Conservation (phyloP, 2,797 vertebrate species). For the Neoniphon sammara region DNA sequence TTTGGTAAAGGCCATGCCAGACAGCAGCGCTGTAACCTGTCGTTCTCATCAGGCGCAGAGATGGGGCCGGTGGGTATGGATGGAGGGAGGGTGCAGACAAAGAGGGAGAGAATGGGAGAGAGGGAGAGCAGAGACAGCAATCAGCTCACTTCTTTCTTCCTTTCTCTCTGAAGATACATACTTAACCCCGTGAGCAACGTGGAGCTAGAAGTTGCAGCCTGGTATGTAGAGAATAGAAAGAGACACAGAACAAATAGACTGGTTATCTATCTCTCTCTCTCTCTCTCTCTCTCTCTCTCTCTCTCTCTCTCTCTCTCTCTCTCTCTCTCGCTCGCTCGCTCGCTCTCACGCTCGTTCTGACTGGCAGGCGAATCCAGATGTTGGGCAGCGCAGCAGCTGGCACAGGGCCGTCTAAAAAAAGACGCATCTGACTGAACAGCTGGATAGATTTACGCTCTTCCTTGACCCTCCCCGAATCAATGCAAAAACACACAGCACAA, state of each 20-base stretch:
- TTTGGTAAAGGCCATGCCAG: constrained; percentile 7
- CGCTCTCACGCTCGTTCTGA: not conserved
- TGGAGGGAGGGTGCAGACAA: not conserved
- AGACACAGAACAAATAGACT: not conserved
- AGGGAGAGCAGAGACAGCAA: not conserved
- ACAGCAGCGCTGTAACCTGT: not conserved
- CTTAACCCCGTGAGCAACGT: not conserved
- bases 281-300: too few relatives aligned
- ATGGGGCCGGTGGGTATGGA: too few relatives aligned
- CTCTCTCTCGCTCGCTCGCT: too few relatives aligned
- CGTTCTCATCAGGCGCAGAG: not conserved
- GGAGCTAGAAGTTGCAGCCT: constrained; percentile 10
- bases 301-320: too few relatives aligned
- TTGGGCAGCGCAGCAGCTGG: constrained; percentile 47
- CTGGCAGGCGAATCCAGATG: constrained; percentile 45
- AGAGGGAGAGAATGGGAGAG: not conserved
- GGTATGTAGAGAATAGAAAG: too few relatives aligned
- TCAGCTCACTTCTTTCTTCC: not conserved
- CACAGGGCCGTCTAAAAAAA: constrained; percentile 31
- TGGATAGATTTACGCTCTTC: constrained; percentile 32
- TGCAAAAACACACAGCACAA: constrained; percentile 12
- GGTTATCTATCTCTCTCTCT: not conserved
- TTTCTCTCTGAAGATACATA: constrained; percentile 2
- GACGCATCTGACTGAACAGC: constrained; percentile 42
- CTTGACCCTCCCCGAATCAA: constrained; percentile 3